A percentile compares a stretch with the other conserved stretches of the same genome.
phyloP scores from a whole-genome alignment of 2,113 vertebrate genomes.

The Panthera uncia region DNA sequence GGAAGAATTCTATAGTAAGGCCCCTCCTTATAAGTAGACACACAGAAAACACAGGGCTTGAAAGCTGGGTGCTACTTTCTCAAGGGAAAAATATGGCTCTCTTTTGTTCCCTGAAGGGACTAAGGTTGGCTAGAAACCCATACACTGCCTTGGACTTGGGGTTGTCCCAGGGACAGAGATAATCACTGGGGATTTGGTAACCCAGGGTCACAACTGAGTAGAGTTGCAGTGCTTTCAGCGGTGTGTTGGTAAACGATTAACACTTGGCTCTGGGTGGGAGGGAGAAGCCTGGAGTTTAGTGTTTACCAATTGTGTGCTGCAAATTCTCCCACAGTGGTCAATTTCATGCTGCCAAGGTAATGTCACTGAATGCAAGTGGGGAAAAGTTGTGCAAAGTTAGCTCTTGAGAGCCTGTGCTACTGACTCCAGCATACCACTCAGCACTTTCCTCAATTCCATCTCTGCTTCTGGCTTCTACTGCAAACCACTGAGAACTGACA shows the following conservation, averaged over 20 bases:
- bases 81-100: background rate
- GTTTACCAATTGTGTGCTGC: background rate
- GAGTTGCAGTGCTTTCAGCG: background rate
- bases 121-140: background rate
- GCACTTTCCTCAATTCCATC: background rate
- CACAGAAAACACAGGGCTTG: background rate
- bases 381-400: background rate
- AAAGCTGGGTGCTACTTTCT: background rate
- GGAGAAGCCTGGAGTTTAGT: background rate
- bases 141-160: background rate
- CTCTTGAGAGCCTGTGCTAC: background rate
- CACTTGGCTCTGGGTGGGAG: background rate
- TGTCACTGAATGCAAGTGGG: background rate
- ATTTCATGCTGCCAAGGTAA: background rate
- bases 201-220: background rate
- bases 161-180: background rate
- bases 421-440: background rate
- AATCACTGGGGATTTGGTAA: background rate
- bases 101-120: background rate
- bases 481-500: background rate
- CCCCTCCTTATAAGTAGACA: background rate
- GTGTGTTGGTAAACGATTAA: background rate
- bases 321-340: background rate
- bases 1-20: background rate
- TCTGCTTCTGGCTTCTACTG: background rate